A percentile compares a stretch with the other conserved stretches of the same genome.
phyloP scores from a whole-genome alignment of 30 jellyfish, hydroid and myxozoan genomes.

The Aurelia aurita complex sp. Pacific region DNA sequence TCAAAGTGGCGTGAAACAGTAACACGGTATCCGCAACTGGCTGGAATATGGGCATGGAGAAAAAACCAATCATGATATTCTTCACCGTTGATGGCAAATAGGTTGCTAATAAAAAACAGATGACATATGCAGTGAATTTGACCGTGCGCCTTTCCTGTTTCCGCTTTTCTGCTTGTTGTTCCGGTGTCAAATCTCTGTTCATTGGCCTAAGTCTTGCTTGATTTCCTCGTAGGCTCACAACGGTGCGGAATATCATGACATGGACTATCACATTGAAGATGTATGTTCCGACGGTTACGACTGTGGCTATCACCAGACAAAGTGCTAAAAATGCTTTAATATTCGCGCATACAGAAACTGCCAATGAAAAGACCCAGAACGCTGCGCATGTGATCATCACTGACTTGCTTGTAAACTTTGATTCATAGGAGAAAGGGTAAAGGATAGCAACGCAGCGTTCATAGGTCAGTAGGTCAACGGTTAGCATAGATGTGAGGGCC shows the following conservation, averaged over 20 bases:
- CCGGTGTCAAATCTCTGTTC: constrained; percentile 9
- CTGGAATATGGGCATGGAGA: not conserved
- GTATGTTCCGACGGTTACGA: constrained; percentile 32
- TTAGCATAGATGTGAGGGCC: constrained; percentile 39
- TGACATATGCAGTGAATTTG: constrained; percentile 39
- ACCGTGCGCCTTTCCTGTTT: constrained; percentile 33
- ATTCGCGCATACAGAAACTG: not conserved
- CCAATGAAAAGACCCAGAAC: constrained; percentile 12
- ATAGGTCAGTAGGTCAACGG: constrained; percentile 38
- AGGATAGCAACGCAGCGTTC: constrained; percentile 53
- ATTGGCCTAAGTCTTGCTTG: constrained; percentile 5
- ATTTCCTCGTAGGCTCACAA: not conserved
- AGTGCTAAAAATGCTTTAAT: not conserved
- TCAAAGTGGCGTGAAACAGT: constrained; percentile 41
- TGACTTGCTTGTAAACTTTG: constrained; percentile 27
- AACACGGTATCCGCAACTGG: constrained; percentile 23
- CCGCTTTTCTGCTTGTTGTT: constrained; percentile 19
- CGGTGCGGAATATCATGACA: constrained; percentile 20
- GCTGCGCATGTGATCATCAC: constrained; percentile 6
- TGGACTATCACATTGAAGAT: constrained; percentile 51
- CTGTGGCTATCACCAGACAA: constrained; percentile 10
- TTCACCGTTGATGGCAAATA: constrained; percentile 32
- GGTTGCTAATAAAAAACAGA: constrained; percentile 29
- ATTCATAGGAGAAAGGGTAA: constrained; percentile 20
- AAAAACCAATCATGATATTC: not conserved